A percentile compares a stretch with the other conserved stretches of the same genome.
These are phyloP conservation scores for Tachina lurida DNA, from an alignment of 2,888 invertebrate species.

Conservation along the genomic window DNA sequence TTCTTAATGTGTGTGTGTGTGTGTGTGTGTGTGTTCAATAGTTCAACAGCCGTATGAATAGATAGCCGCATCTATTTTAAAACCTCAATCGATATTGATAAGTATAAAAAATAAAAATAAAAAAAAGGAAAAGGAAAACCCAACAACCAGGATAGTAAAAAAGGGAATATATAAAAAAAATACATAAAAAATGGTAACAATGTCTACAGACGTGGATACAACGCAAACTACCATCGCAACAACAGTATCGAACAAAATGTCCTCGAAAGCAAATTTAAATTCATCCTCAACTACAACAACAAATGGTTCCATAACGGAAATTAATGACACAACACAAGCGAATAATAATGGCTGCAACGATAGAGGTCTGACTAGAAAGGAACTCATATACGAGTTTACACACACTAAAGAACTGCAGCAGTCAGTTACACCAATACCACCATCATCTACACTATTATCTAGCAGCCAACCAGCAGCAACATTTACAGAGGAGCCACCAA, in stretches of 20 bases:
- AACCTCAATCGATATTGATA: constrained; percentile 60
- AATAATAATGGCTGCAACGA: constrained; percentile 29
- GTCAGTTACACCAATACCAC: constrained; percentile 13
- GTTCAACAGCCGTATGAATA: constrained; percentile 58
- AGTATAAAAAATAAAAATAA: constrained; percentile 8
- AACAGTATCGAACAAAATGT: constrained; percentile 52
- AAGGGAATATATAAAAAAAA: constrained; percentile 48
- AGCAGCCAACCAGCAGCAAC: background rate
- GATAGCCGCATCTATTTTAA: constrained; percentile 69
- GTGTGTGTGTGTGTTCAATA: constrained; percentile 43
- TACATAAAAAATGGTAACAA: constrained; percentile 82
- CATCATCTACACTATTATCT: background rate
- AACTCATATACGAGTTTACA: constrained; percentile 14
- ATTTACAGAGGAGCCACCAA: constrained; percentile 19
- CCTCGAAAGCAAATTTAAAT: constrained; percentile 72
- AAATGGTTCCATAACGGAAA: constrained; percentile 55
- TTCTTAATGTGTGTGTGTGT: background rate
- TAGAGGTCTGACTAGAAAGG: constrained; percentile 34
- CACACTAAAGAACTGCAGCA: constrained; percentile 18
- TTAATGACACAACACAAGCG: constrained; percentile 26
- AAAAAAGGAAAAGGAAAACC: constrained; percentile 44
- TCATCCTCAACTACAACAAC: constrained; percentile 58
- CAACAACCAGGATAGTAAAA: constrained; percentile 16
- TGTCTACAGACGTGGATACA: constrained; percentile 83
- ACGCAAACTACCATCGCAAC: constrained; percentile 77